Percentiles rank a stretch among this genome's conserved stretches.
Evolutionary conservation across 1,140 invertebrate species (phyloP).

Genomic region (Drosophila virilis): DNA sequence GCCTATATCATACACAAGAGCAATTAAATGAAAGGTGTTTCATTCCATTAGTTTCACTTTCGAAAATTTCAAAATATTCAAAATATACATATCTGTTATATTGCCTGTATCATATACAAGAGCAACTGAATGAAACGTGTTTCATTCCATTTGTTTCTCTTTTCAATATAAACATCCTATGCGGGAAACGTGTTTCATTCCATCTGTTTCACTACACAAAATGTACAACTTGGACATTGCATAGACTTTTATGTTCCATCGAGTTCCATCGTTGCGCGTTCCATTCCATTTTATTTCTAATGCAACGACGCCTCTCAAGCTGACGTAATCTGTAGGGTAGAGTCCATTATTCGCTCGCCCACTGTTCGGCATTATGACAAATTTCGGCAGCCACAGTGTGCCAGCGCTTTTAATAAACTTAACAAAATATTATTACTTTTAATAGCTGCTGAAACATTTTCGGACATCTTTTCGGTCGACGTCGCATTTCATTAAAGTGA

Average conservation of each 20-base stretch:
- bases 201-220: too few species aligned
- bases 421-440: conserved; percentile 72
- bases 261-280: background rate
- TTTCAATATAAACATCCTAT: too few species aligned
- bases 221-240: too few species aligned
- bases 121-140: background rate
- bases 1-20: too few species aligned
- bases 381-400: conserved; percentile 4
- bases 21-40: too few species aligned
- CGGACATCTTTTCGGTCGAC: conserved; percentile 34
- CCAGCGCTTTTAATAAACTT: conserved; percentile 56
- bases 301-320: too few species aligned
- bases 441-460: conserved; percentile 61
- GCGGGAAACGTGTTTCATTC: too few species aligned
- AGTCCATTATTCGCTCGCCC: background rate
- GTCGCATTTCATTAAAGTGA: conserved; percentile 35
- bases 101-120: too few species aligned
- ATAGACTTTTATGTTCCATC: too few species aligned
- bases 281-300: conserved; percentile 10
- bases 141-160: conserved; percentile 9
- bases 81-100: background rate
- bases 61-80: too few species aligned
- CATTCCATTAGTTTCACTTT: too few species aligned
- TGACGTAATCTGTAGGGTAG: background rate
- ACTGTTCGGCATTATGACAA: conserved; percentile 8